phyloP scores from a whole-genome alignment of 2,888 invertebrate species.

The Dynastes maya region DNA sequence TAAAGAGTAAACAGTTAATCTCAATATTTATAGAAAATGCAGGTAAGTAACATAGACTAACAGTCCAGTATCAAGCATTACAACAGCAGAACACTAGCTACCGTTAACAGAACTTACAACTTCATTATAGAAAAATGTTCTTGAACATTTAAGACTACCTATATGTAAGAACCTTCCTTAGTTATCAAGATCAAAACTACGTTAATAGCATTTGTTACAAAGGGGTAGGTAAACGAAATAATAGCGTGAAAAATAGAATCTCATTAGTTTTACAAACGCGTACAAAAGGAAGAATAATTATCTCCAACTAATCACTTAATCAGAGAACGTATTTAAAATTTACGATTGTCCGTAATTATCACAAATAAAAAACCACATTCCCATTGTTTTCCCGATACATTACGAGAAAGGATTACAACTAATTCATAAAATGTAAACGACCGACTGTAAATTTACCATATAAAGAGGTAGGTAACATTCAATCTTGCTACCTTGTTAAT shows the following conservation, averaged over 20 bases:
- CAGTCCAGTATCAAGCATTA: no score
- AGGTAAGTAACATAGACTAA: no score
- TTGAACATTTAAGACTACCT: no score
- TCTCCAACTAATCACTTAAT: slow-evolving; percentile 13
- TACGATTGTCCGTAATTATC: neutral
- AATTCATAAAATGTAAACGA: slow-evolving; percentile 41
- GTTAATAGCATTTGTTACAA: no score
- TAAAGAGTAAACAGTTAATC: no score
- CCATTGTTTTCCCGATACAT: slow-evolving; percentile 22
- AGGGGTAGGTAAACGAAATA: no score
- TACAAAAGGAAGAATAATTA: slow-evolving; percentile 12
- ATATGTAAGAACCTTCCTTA: no score
- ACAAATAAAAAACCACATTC: slow-evolving; percentile 17
- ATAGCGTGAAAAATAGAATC: neutral
- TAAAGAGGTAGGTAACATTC: slow-evolving; percentile 5
- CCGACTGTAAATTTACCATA: slow-evolving; percentile 32
- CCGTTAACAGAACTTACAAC: no score
- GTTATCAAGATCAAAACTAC: no score
- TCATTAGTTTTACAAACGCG: slow-evolving; percentile 33
- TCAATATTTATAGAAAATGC: no score
- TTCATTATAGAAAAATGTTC: no score
- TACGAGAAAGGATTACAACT: slow-evolving; percentile 35
- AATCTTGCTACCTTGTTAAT: neutral
- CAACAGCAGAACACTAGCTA: no score
- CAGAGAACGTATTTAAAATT: slow-evolving; percentile 22